These are phyloP conservation scores for Allacma fusca DNA, from an alignment of 2,888 invertebrate species.

Conservation along the genomic window DNA sequence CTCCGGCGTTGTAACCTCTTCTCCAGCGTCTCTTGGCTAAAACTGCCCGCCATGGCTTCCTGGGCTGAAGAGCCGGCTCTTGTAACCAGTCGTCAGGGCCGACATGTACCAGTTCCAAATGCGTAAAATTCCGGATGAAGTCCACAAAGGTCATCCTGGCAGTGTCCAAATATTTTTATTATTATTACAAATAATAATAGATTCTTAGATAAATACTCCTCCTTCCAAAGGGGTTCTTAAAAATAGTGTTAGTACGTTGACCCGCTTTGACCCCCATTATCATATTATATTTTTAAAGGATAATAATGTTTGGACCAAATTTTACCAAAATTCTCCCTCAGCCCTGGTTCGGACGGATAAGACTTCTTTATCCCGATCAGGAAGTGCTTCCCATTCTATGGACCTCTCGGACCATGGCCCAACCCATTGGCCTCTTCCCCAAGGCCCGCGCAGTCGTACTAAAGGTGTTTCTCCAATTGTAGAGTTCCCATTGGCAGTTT, in stretches of 20 bases:
- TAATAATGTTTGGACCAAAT: no score
- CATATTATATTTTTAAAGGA: no score
- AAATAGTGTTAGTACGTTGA: no score
- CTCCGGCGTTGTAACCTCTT: slow-evolving; percentile 76
- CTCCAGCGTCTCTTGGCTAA: slow-evolving; percentile 75
- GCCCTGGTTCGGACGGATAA: slow-evolving; percentile 71
- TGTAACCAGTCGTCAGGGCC: slow-evolving; percentile 80
- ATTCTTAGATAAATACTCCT: no score
- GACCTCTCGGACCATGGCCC: slow-evolving; percentile 77
- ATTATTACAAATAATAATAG: no score
- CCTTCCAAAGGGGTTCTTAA: no score
- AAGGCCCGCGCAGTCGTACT: slow-evolving; percentile 73
- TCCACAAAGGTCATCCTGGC: slow-evolving; percentile 78
- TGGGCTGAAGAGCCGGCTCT: slow-evolving; percentile 73
- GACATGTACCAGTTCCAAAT: slow-evolving; percentile 76
- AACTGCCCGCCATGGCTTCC: slow-evolving; percentile 77
- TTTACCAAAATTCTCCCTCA: slow-evolving; percentile 77
- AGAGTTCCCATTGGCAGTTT: slow-evolving; percentile 62
- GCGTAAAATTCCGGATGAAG: slow-evolving; percentile 73
- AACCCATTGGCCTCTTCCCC: slow-evolving; percentile 75
- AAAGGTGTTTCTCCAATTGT: slow-evolving; percentile 70
- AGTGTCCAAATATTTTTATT: no score
- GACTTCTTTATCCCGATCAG: slow-evolving; percentile 72
- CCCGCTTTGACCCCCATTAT: neutral
- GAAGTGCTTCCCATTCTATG: slow-evolving; percentile 75